Evolutionary conservation across 2,113 vertebrate species (phyloP), one percentile per base, ranked within the genome.

Genomic region (Telmatochromis brachygnathus): DNA sequence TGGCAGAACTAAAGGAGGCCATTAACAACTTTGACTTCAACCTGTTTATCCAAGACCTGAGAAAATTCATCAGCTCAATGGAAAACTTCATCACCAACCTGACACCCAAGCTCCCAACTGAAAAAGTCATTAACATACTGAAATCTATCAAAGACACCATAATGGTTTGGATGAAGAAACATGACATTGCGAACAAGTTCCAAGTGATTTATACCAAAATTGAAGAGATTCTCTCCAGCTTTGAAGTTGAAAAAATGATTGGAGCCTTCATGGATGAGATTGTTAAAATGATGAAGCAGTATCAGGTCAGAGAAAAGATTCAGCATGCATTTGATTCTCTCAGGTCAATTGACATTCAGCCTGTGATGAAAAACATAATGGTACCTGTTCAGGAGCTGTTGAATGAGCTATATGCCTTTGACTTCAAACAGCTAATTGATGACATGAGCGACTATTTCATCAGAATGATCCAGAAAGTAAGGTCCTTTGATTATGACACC

Each of bases 401-500:
- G 33, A 93, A 96, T 82, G 93, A 97, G 83, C 89, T 98, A 8
- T 94, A 96, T 91, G 91, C 91, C 14, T 90, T 97, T 91, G 96
- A 98, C 94, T 97, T 97, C 89, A 95, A 97, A 93, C 95, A 94
- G 56, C 89, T 97, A 89, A 93, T 97, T 62, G 94, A 97, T 39
- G 95, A 97, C 87, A 68, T 98, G 79, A 98, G 96, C 83, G 87
- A 87, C 62, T 96, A 96, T 87, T 95, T 98, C 80, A 95, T 96
- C 26, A 85, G 73, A 73, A 30, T 97, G 88, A 65, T 97, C 65
- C 94, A 96, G 88, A 95, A 96, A 45, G 89, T 98, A 42, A 96
- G 82, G 65, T 95, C 96, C 55, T 97, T 98, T 92, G 95, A 98
- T 93, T 98, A 98, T 89, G 95, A 97, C 75, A 92, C 93, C 53